Conservation (phyloP, 2,888 invertebrate genomes). For the Chironomus riparius region DNA sequence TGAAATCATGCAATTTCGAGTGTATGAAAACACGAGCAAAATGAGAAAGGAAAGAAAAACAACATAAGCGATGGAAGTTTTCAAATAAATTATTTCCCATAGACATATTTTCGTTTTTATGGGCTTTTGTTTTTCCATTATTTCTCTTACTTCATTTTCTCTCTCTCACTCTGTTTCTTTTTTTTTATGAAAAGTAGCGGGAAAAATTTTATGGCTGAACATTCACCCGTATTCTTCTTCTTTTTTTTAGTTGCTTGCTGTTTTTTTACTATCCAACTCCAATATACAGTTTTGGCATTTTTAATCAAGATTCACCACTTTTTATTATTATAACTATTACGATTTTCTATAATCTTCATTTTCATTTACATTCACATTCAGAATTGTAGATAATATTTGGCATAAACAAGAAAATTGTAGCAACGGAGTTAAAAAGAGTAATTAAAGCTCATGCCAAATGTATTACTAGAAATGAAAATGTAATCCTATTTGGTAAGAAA, state of each 20-base stretch:
- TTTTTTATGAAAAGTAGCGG: not conserved
- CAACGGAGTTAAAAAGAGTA: too few species aligned
- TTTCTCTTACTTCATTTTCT: not conserved
- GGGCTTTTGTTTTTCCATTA: conserved; percentile 4
- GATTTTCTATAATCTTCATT: too few species aligned
- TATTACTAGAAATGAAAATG: too few species aligned
- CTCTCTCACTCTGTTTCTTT: not conserved
- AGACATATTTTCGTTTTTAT: conserved; percentile 22
- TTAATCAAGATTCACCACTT: not conserved
- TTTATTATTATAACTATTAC: not conserved
- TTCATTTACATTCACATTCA: too few species aligned
- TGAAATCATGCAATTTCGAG: conserved; percentile 12
- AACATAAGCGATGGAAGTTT: conserved; percentile 7
- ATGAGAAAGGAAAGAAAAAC: not conserved
- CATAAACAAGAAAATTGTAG: too few species aligned
- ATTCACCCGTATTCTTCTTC: not conserved
- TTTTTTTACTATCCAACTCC: not conserved
- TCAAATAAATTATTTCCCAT: conserved; percentile 21
- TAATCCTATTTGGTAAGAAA: too few species aligned
- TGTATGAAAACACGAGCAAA: not conserved
- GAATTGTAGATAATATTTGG: too few species aligned
- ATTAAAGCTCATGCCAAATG: too few species aligned
- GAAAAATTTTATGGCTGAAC: too few species aligned
- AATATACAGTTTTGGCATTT: not conserved
- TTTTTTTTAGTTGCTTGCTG: not conserved